Evolutionary conservation across 2,113 vertebrate species (phyloP), one percentile per base, ranked within the genome.

Genomic region (Brachionichthys hirsutus): DNA sequence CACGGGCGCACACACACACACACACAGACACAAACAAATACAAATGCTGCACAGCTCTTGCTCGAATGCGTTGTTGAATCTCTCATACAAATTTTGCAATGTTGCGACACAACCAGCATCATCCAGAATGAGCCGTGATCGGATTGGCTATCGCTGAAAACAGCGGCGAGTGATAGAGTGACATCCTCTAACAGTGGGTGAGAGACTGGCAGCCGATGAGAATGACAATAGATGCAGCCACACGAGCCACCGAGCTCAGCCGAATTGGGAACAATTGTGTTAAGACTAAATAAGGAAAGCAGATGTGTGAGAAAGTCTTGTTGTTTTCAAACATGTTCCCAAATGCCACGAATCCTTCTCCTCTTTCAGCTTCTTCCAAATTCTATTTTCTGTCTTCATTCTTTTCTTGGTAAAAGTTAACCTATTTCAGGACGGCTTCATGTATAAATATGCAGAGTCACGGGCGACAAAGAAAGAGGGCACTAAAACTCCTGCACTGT

Each of bases 361-460:
- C 10, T 38, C 35, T 35, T 63, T 75, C n/a, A 48, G 13, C 19
- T 75, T 40, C 6, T 46, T 75, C 41, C 16, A 17, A 40, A 35
- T 36, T 38, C 17, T 6, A 19, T 30, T 50, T 55, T 17, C 17
- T 19, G 11, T 60, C 13, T 6, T 1, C 1, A 1, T 47, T 67
- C n/a, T 17, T 68, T 58, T 54, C 71, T 52, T 59, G 66, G 56
- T 64, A 69, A 81, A 81, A 54, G 66, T 78, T 69, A 87, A 83
- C 54, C 15, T 69, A 68, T 78, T 81, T 78, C 61, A 54, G 51
- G 68, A 73, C 75, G 41, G 63, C 75, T 68, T 85, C 76, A 83
- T 88, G 67, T 87, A 88, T 88, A 88, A 88, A 88, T 88, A 88
- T 89, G 87, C 85, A 67, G 56, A 61, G 81, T 84, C 87, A 84